Evolutionary conservation across 2,797 vertebrate species (phyloP), one percentile per base, ranked within the genome.

Genomic region (Cynodonichthys magdalenae): DNA sequence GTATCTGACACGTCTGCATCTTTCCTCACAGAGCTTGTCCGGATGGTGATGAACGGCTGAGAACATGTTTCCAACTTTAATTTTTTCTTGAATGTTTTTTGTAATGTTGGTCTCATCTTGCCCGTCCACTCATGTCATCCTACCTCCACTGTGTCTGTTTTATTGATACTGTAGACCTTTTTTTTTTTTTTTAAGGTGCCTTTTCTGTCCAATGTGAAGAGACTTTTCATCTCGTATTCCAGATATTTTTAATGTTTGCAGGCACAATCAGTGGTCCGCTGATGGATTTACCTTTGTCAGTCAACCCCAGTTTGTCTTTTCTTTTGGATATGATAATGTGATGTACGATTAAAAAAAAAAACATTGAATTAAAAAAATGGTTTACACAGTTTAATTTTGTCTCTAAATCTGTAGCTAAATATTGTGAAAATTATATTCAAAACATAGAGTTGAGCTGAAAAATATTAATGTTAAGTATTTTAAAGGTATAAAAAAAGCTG

Each of bases 41-140:
- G 91, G 78, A 91, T 92, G 93, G 93, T 94, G 75, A 92, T 93
- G 92, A 94, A 86, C 1, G 91, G 91, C 61, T 93, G 84, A 94
- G 77, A 66, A 71, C 60, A 62, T 79, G 51, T 68, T 63, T 83
- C 73, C 52, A 65, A 49, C 66, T 80, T 84, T 68, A 48, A 76
- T 66, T 48, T 47, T 63, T 48, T 71, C 52, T 45, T 11, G 19
- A 9, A 41, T 59, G 75, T 7, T 66, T 73, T 73, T 68, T 85
- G 19, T 79, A 46, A 75, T 66, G 34, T 82, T 77, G 50, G 52
- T 83, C 59, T 63, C 9, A 39, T 82, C 56, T 75, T 66, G 19
- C 53, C 36, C 48, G 65, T 66, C 45, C 36, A 53, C 63, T 61
- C 53, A 53, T 7, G 27, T 72, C 57, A 14, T 71, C 68, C 70